Base-by-base conservation (phyloP, 37 sponge, comb jelly and placozoan species). In the Axinella damicornis region DNA sequence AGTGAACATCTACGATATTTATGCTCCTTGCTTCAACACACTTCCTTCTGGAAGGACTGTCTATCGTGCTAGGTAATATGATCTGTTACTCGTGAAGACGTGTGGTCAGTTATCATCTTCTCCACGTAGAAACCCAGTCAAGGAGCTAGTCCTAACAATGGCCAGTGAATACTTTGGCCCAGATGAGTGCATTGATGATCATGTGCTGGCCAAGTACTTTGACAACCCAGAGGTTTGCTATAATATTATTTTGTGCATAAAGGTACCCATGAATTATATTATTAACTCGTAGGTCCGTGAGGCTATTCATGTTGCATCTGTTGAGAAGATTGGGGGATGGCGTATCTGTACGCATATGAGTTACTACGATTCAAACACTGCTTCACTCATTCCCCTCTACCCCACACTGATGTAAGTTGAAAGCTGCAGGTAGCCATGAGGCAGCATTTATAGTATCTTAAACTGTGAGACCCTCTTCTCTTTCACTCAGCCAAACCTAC, bases 401-500 rank as follows among this genome's bases (percentile, higher is more conserved):
- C 92, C 88, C 0, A 83, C 81, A 55, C 92, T 92, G 66, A 92
- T 92, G 91, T 91, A 56, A 76, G 91, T 54, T n/a, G n/a, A n/a
- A n/a, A n/a, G n/a, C n/a, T n/a, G n/a, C n/a, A n/a, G n/a, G n/a
- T n/a, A n/a, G n/a, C n/a, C n/a, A n/a, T n/a, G n/a, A n/a, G n/a
- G n/a, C n/a, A n/a, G n/a, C n/a, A n/a, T n/a, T n/a, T n/a, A n/a
- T n/a, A n/a, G n/a, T n/a, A n/a, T n/a, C n/a, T n/a, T n/a, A n/a
- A n/a, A n/a, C n/a, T n/a, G n/a, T n/a, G n/a, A n/a, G n/a, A n/a
- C n/a, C n/a, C n/a, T n/a, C n/a, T n/a, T n/a, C n/a, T 59, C 31
- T n/a, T 41, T 21, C 56, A 21, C 34, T 1, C 69, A 91, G 91
- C 27, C 74, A 83, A 57, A 85, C 58, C 36, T 94, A 94, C 41